Evolutionary conservation across 2,113 vertebrate species (phyloP).

Genomic region (Perca flavescens): DNA sequence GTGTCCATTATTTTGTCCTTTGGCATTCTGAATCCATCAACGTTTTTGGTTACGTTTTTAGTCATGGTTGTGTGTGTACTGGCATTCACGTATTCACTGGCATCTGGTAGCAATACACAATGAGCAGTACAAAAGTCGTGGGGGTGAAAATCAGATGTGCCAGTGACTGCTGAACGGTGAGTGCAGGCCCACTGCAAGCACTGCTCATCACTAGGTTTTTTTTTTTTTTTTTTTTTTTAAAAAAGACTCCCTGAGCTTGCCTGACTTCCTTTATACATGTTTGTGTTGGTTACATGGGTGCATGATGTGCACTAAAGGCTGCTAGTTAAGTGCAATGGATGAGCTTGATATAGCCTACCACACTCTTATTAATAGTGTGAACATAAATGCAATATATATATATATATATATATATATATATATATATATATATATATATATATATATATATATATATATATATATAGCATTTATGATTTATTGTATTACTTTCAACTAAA

Average conservation of each 20-base stretch:
- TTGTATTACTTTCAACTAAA: no score
- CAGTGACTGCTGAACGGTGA: not conserved
- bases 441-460: no score
- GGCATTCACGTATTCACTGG: no score
- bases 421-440: no score
- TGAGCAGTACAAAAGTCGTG: not conserved
- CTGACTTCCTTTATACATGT: not conserved
- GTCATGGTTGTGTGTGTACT: not conserved
- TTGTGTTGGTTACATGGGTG: not conserved
- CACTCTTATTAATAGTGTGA: no score
- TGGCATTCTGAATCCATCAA: not conserved
- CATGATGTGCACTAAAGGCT: not conserved
- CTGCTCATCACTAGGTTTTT: not conserved
- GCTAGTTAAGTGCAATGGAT: not conserved
- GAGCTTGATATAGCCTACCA: no score
- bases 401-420: no score
- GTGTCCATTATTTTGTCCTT: not conserved
- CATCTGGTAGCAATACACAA: not conserved
- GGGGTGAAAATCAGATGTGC: not conserved
- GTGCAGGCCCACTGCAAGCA: not conserved
- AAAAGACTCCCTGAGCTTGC: not conserved
- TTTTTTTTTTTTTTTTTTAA: not conserved
- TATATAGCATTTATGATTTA: no score
- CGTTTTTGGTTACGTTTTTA: not conserved
- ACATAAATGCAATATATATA: no score